phyloP scores from a whole-genome alignment of 35 echinoderm and acorn worm genomes.

The Holothuria glaberrima region DNA sequence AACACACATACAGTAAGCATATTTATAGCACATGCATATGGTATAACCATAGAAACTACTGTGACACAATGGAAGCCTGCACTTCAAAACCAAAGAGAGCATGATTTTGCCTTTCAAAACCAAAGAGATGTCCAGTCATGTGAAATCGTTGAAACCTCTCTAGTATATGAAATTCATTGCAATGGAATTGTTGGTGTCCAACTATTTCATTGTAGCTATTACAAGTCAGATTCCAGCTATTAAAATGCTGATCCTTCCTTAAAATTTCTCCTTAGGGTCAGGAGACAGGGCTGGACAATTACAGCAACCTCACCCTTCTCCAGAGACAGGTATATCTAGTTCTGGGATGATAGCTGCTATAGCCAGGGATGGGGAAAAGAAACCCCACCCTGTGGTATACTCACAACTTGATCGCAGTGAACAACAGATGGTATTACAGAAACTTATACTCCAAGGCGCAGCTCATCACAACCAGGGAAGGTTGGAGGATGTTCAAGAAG shows the following conservation, averaged over 20 bases:
- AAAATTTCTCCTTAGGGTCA: background rate
- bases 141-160: no score
- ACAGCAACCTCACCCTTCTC: conserved; percentile 16
- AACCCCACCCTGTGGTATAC: conserved; percentile 86
- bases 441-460: conserved; percentile 86
- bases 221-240: no score
- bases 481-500: background rate
- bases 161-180: no score
- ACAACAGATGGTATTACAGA: conserved; percentile 81
- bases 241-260: background rate
- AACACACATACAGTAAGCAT: no score
- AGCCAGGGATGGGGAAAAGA: conserved; percentile 77
- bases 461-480: conserved; percentile 73
- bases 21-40: no score
- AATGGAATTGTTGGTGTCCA: no score
- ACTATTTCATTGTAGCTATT: no score
- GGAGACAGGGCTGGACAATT: background rate
- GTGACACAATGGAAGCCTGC: no score
- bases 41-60: no score
- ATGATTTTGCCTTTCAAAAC: no score
- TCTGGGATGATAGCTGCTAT: conserved; percentile 87
- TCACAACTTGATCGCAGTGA: conserved; percentile 60
- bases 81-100: no score
- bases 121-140: no score
- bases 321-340: background rate